Conservation (phyloP, 2,113 vertebrate genomes). For the Acinonyx jubatus region DNA sequence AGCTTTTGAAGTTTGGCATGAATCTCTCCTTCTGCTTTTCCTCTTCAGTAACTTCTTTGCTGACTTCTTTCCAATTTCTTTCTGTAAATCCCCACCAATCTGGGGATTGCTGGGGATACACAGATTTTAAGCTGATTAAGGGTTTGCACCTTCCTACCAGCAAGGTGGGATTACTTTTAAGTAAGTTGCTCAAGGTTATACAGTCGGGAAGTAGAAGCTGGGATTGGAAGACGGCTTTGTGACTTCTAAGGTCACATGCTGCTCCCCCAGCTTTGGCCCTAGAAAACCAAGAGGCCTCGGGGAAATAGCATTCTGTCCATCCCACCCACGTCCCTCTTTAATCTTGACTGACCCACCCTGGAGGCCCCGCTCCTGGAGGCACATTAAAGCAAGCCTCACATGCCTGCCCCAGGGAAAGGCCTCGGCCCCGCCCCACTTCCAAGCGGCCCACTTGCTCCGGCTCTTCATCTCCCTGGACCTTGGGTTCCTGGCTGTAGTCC, state of each 20-base stretch:
- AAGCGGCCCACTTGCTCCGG: constrained; percentile 30
- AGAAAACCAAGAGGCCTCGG: background rate
- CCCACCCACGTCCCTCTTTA: background rate
- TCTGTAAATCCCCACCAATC: background rate
- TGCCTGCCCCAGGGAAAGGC: background rate
- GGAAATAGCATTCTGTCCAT: background rate
- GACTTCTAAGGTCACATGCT: background rate
- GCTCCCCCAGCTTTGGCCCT: background rate
- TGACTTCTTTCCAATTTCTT: constrained; percentile 19
- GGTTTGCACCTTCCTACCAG: background rate
- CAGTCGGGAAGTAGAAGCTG: background rate
- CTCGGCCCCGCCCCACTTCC: background rate
- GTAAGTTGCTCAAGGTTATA: background rate
- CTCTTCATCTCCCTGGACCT: constrained; percentile 43
- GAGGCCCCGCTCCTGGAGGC: background rate
- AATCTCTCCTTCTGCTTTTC: background rate
- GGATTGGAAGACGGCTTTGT: background rate
- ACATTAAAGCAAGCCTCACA: constrained; percentile 66
- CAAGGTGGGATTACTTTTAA: background rate
- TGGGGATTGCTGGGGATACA: background rate
- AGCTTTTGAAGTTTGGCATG: background rate
- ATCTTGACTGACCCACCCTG: background rate
- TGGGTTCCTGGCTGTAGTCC: constrained; percentile 68
- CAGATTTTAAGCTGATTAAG: background rate
- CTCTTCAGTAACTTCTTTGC: background rate